Evolutionary conservation across 2,888 invertebrate genomes (phyloP), one percentile per base, ranked within the genome.

Genomic region (Gastrophysa polygoni): DNA sequence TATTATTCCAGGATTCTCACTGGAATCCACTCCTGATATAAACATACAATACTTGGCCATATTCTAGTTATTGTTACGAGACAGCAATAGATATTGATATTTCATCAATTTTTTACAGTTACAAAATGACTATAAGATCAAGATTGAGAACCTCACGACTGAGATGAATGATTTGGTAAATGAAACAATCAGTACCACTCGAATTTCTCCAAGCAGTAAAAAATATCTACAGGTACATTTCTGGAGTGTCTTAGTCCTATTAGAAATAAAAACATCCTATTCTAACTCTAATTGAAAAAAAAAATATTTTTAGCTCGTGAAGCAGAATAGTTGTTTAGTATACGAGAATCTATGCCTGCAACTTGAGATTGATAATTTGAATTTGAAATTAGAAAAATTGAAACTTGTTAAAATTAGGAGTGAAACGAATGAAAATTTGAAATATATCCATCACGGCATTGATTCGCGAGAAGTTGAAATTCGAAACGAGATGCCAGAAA

Each of bases 341-440:
- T 80, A 82, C 59, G 81, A 82, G 69, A 82, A 81, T 65, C 65
- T 82, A 2, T 77, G 76, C 60, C 71, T 81, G 24, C 81, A 81
- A 71, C 68, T 78, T 48, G 76, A 81, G 71, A 68, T 80, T 5
- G 81, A 81, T 57, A 73, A 76, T 54, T 57, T 80, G 38, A 70
- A 72, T 57, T 51, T 69, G 14, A 75, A 77, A 70, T 66, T 75
- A 28, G 75, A 78, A 52, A 74, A 73, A 54, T 34, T 77, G 4
- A 77, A 75, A 64, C 64, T 75, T 18, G 57, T 71, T 8, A 68
- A 75, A 58, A 67, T 75, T 5, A 75, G 72, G 64, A 74, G 71
- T 50, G 78, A 80, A 54, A 74, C 75, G 5, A 79, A 79, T 59
- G 71, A 69, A 51, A 73, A 74, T 46, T 59, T 78, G 32, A 76